Percentiles rank a stretch among this genome's conserved stretches.
Evolutionary conservation across 2,113 vertebrate species (phyloP).

Genomic region (Callipepla squamata): DNA sequence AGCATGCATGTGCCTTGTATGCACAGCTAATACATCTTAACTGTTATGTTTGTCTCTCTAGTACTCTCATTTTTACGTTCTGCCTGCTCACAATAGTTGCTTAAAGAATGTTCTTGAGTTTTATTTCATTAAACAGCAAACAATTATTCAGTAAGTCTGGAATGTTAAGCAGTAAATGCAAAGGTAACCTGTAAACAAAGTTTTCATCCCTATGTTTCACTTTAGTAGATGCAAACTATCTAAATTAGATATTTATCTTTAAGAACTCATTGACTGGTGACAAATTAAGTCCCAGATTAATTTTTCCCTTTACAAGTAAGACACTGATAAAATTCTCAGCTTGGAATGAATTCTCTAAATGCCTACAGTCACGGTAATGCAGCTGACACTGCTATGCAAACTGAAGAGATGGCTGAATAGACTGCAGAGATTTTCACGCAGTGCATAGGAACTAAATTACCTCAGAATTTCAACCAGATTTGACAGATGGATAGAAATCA

Average conservation of each 20-base stretch:
- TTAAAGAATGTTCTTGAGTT: background rate
- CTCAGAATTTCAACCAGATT: background rate
- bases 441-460: background rate
- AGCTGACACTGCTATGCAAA: background rate
- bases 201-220: background rate
- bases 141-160: background rate
- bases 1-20: accelerated
- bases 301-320: background rate
- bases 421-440: background rate
- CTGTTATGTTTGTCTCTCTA: accelerated
- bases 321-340: background rate
- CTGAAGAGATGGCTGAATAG: background rate
- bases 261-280: background rate
- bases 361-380: background rate
- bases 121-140: background rate
- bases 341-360: background rate
- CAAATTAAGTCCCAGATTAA: background rate
- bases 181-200: background rate
- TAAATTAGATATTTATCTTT: background rate
- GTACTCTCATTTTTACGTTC: background rate
- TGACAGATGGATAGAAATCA: slow-evolving; percentile 12
- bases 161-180: background rate
- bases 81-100: background rate
- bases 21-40: background rate
- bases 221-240: background rate